Evolutionary conservation across 2,888 invertebrate genomes (phyloP).

Genomic region (Hipparchia semele): DNA sequence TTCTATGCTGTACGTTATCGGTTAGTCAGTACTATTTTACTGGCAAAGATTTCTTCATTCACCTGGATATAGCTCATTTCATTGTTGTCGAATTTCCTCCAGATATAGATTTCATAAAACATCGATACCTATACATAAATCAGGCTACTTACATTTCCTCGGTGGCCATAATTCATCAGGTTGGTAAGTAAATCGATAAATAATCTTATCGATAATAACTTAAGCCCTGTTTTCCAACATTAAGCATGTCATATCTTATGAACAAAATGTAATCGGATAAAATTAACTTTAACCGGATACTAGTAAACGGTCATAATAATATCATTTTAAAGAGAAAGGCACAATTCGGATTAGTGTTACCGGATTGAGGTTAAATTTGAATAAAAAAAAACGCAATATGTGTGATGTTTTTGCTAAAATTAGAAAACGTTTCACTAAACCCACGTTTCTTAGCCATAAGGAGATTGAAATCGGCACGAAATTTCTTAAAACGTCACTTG

Average conservation of each 20-base stretch:
- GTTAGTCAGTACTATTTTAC: not conserved
- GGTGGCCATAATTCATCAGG: not conserved
- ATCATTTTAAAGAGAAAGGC: slow-evolving; percentile 14
- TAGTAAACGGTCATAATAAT: slow-evolving; percentile 3
- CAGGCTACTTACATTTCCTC: not conserved
- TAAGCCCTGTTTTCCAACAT: slow-evolving; percentile 6
- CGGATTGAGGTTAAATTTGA: slow-evolving; percentile 23
- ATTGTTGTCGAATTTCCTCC: not conserved
- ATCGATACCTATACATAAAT: not conserved
- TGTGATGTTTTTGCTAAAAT: slow-evolving; percentile 15
- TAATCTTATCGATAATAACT: slow-evolving; percentile 2
- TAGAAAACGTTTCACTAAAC: slow-evolving; percentile 10
- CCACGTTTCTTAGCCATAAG: slow-evolving; percentile 25
- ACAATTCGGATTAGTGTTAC: slow-evolving; percentile 10
- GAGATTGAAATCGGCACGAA: slow-evolving; percentile 26
- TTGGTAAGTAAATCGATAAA: not conserved
- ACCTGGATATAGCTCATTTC: too few species aligned
- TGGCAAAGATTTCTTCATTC: too few species aligned
- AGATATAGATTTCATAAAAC: not conserved
- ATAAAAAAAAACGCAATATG: slow-evolving; percentile 12
- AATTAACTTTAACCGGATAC: slow-evolving; percentile 13
- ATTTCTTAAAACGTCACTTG: slow-evolving; percentile 28
- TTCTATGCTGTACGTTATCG: too few species aligned
- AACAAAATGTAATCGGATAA: slow-evolving; percentile 3
- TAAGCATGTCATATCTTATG: slow-evolving; percentile 2